Evolutionary conservation across 2,113 vertebrate genomes (phyloP), one percentile per base, ranked within the genome.

Genomic region (Scomber scombrus): DNA sequence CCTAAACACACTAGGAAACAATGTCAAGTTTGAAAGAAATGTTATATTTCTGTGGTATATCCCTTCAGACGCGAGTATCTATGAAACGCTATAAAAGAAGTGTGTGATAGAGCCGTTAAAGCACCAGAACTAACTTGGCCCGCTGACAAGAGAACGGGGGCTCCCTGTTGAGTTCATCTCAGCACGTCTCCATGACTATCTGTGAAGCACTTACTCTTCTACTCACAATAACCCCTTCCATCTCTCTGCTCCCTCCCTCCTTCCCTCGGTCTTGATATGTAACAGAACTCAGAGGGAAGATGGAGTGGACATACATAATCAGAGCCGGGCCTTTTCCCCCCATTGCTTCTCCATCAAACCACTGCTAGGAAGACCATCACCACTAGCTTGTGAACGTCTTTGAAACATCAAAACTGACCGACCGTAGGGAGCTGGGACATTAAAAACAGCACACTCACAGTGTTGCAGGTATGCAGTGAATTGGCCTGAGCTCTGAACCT

Each of bases 161-260:
- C 84, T 87, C 75, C 91, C 88, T 13, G 67, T 54, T 49, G 90
- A 19, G 85, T 85, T 62, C 68, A 26, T 75, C 92, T 89, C 91
- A 92, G 91, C 91, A 88, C 65, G 90, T 78, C 86, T 89, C 80
- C 82, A 16, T 5, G 73, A 84, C 82, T 88, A 88, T 91, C 89
- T 90, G 82, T 19, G 64, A 89, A 89, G 90, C 85, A 89, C 80
- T 91, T 85, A 87, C 85, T 91, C 91, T 89, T 87, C 83, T 55
- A 61, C 88, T 85, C 85, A 60, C 83, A 71, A 56, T 84, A 82
- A 75, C 83, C 78, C 43, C 69, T 40, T 86, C 81, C 80, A 79
- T 86, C 82, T 81, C 73, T 63, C 16, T 29, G 15, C 52, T 71
- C 54, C 69, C 81, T 68, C 73, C 68, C 58, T 69, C 62, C 71